Evolutionary conservation across 2,797 vertebrate genomes (phyloP).

Genomic region (Atherinosoma microstoma): DNA sequence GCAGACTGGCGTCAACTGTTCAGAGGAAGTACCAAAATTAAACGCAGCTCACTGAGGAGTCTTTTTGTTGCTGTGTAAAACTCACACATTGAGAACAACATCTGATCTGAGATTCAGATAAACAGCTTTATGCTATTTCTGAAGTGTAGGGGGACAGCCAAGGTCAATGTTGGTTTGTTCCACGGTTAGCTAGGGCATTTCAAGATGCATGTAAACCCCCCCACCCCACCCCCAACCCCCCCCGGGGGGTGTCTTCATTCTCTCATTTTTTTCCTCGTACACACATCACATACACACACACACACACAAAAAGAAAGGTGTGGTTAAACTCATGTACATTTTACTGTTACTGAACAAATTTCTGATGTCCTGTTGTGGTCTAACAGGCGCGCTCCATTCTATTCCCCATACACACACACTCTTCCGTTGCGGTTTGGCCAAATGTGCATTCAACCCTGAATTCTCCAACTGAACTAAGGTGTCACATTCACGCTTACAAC

Average conservation of each 20-base stretch:
- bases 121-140: conserved; percentile 57
- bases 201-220: conserved; percentile 44
- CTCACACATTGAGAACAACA: conserved; percentile 34
- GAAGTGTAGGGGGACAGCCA: conserved; percentile 41
- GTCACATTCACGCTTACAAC: conserved; percentile 50
- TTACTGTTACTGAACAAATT: conserved; percentile 81
- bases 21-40: conserved; percentile 75
- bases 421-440: conserved; percentile 81
- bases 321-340: conserved; percentile 78
- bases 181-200: conserved; percentile 38
- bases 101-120: conserved; percentile 75
- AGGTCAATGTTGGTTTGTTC: conserved; percentile 49
- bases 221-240: conserved; percentile 25
- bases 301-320: conserved; percentile 63
- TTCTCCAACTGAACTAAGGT: conserved; percentile 77
- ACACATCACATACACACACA: conserved; percentile 42
- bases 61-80: conserved; percentile 36
- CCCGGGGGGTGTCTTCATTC: conserved; percentile 22
- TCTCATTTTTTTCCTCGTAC: conserved; percentile 37
- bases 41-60: conserved; percentile 50
- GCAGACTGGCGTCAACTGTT: conserved; percentile 45
- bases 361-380: conserved; percentile 84
- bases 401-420: conserved; percentile 75
- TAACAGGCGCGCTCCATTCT: conserved; percentile 76
- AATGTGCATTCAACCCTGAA: conserved; percentile 74